Evolutionary conservation across 2,888 invertebrate genomes (phyloP).

Genomic region (Ptilodon capucinus): DNA sequence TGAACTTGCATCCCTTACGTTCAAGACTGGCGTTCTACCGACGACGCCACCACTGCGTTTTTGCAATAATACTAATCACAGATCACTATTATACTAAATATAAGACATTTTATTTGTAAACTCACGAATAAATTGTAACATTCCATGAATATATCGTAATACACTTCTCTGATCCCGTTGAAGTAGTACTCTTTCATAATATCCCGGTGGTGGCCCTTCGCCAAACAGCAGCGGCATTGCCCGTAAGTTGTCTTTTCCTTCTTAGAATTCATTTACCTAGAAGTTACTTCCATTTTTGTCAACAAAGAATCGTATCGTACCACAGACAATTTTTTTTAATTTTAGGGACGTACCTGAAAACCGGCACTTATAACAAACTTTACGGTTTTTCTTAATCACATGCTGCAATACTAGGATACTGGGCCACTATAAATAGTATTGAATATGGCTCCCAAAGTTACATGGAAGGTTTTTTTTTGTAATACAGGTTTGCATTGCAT

Average conservation of each 20-base stretch:
- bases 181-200: conserved; percentile 51
- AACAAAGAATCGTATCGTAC: not conserved
- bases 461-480: too few species aligned
- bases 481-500: too few species aligned
- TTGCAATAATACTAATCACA: too few species aligned
- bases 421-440: too few species aligned
- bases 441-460: too few species aligned
- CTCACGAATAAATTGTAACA: conserved; percentile 67
- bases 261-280: conserved; percentile 25
- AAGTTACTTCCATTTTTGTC: not conserved
- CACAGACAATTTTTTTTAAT: not conserved
- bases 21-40: too few species aligned
- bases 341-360: not conserved
- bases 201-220: conserved; percentile 54
- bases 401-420: too few species aligned
- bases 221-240: conserved; percentile 60
- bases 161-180: conserved; percentile 55
- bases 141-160: conserved; percentile 56
- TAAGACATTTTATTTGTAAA: conserved; percentile 9
- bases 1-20: too few species aligned
- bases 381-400: not conserved
- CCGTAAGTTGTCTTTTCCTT: conserved; percentile 39
- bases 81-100: too few species aligned
- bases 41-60: too few species aligned
- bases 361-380: not conserved